Evolutionary conservation across 2,888 invertebrate species (phyloP), one percentile per base, ranked within the genome.

Genomic region (Cerceris rybyensis): DNA sequence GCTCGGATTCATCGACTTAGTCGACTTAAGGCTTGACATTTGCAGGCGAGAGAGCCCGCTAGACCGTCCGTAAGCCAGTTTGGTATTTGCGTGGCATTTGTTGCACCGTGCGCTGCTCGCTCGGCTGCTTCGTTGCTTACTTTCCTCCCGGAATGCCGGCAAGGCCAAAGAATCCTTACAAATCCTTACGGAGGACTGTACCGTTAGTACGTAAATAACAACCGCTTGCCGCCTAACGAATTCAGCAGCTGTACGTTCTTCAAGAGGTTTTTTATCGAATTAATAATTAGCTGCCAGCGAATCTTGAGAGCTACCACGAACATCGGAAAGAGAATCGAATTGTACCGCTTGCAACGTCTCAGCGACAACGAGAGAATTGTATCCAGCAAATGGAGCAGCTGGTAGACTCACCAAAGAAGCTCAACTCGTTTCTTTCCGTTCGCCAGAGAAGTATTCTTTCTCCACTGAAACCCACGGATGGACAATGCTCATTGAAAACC

Each of bases 81-180:
- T 87, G 88, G 80, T 88, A 88, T 88, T 88, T 88, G 81, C 86
- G 57, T 88, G 88, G 85, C 88, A 88, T 88, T 88, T 88, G 75
- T 85, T 68, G 78, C 60, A 64, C 60, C 66, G 78, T 69, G 83
- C 64, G 72, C 78, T 65, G 65, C 28, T 28, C 28, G 28, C 28
- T 28, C 28, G 28, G 28, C 28, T 28, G 28, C 28, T 4, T 28
- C 28, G 28, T 28, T 28, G 28, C 28, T 28, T 28, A 28, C 80
- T 64, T 80, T 76, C 74, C 77, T 80, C 70, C 66, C 54, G 70
- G 42, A 59, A 70, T 71, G 52, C 67, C 70, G 52, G 76, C 80
- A 80, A 83, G 81, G 79, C 74, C 80, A 55, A 52, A 7, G 78
- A 85, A 84, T 85, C 83, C 82, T 74, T 82, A 80, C 46, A 75